Conservation (phyloP, 2,888 invertebrate genomes). For the Acleris holmiana region DNA sequence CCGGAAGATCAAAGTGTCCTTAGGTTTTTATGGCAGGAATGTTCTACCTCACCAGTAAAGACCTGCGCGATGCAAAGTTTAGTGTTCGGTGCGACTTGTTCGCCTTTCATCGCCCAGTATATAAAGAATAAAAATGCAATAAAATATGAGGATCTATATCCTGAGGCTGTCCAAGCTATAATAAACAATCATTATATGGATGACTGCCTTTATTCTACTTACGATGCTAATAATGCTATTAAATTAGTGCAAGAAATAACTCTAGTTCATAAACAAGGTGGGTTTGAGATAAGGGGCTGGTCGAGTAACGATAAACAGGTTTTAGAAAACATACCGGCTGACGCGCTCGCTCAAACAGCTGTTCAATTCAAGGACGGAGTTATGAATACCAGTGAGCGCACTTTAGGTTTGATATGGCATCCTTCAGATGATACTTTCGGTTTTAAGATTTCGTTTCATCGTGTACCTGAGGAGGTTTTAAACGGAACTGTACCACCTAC, state of each 20-base stretch:
- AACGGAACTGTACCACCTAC: constrained; percentile 7
- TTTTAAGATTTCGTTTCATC: neutral
- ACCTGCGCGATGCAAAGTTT: constrained; percentile 39
- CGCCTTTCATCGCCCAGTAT: neutral
- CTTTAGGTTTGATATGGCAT: constrained; percentile 15
- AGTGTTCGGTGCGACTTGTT: constrained; percentile 29
- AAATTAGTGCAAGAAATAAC: constrained; percentile 35
- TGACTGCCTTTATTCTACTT: constrained; percentile 36
- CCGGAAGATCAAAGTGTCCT: constrained; percentile 39
- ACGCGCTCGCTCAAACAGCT: constrained; percentile 38
- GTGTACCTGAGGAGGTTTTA: constrained; percentile 1
- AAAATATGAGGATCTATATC: constrained; percentile 35
- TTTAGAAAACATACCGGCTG: constrained; percentile 24
- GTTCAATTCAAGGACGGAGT: constrained; percentile 35
- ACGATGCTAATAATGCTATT: constrained; percentile 29
- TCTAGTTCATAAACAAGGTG: constrained; percentile 32
- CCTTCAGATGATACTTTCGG: constrained; percentile 5
- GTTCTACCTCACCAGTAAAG: constrained; percentile 10
- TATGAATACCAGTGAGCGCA: constrained; percentile 4
- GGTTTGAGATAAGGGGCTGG: constrained; percentile 39
- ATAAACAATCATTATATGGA: constrained; percentile 40
- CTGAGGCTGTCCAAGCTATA: constrained; percentile 40
- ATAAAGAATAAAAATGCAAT: constrained; percentile 43
- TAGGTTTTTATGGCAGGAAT: constrained; percentile 40
- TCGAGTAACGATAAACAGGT: constrained; percentile 38